phyloP scores from a whole-genome alignment of 2,888 invertebrate genomes.

The Himalopsyche kuldschensis region DNA sequence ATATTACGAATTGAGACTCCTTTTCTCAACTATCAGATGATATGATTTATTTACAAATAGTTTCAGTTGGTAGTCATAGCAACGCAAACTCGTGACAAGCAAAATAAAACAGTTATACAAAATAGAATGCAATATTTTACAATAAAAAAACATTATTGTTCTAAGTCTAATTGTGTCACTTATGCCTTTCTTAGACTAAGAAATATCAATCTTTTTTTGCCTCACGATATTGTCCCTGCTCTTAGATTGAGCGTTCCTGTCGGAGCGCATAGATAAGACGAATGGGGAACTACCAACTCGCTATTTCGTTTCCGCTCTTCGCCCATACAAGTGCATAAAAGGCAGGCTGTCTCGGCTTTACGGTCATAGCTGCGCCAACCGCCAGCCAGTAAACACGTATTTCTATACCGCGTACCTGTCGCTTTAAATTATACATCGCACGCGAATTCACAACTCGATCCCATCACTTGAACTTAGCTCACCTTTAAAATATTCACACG shows the following conservation, averaged over 20 bases:
- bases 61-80: no score
- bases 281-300: not conserved
- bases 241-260: not conserved
- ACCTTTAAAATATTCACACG: slow-evolving; percentile 1
- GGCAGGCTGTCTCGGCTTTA: not conserved
- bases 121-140: no score
- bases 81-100: no score
- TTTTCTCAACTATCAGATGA: no score
- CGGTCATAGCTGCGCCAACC: not conserved
- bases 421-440: not conserved
- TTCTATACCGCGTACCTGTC: not conserved
- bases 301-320: slow-evolving; percentile 1
- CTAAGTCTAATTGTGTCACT: no score
- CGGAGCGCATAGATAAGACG: not conserved
- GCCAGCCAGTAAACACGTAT: not conserved
- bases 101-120: no score
- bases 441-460: not conserved
- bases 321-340: not conserved
- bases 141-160: no score
- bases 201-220: no score
- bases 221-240: not conserved
- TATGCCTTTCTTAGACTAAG: no score
- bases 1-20: no score
- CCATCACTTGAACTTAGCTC: not conserved
- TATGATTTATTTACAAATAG: no score